Conservation (phyloP, 2,888 invertebrate genomes). For the Morinoia aosen region DNA sequence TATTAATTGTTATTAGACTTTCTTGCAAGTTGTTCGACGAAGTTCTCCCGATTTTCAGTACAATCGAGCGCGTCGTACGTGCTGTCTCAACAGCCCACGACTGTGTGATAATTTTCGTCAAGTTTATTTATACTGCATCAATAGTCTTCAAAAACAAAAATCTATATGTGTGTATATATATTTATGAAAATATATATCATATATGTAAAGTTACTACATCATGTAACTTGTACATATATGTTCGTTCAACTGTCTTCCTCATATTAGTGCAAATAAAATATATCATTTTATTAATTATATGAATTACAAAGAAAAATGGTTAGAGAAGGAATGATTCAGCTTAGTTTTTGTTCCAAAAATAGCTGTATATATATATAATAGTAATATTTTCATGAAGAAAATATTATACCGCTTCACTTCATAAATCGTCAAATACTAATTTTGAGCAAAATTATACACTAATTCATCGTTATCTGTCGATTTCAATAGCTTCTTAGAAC, state of each 20-base stretch:
- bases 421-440: background rate
- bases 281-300: background rate
- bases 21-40: background rate
- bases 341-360: background rate
- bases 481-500: background rate
- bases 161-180: too few species aligned
- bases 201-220: too few species aligned
- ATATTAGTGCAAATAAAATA: too few species aligned
- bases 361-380: background rate
- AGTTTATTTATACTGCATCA: background rate
- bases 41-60: background rate
- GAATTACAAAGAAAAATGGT: background rate
- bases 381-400: background rate
- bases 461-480: background rate
- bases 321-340: background rate
- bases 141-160: background rate
- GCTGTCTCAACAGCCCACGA: background rate
- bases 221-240: too few species aligned
- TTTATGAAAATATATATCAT: too few species aligned
- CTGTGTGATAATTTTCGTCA: too few species aligned
- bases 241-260: too few species aligned
- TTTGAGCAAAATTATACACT: background rate
- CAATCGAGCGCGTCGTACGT: background rate
- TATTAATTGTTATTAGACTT: slow-evolving; percentile 4
- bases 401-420: background rate